phyloP scores from a whole-genome alignment of 2,888 invertebrate species.

The Drepana falcataria region DNA sequence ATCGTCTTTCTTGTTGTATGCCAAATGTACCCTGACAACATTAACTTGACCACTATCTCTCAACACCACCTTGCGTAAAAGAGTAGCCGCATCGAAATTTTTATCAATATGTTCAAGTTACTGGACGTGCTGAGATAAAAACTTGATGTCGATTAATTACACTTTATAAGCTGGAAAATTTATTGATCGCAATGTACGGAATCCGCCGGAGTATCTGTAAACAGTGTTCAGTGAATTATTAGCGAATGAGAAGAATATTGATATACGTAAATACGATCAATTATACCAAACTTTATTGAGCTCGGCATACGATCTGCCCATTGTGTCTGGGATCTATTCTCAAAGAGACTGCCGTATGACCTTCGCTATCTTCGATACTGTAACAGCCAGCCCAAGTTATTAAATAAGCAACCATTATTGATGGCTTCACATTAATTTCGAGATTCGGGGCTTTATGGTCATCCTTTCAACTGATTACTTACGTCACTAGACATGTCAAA shows the following conservation, averaged over 20 bases:
- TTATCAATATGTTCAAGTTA: slow-evolving; percentile 35
- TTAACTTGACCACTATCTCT: slow-evolving; percentile 20
- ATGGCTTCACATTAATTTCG: no score
- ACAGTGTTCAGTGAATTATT: slow-evolving; percentile 5
- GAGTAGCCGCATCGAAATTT: slow-evolving; percentile 22
- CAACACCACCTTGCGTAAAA: slow-evolving; percentile 28
- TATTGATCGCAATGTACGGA: slow-evolving; percentile 18
- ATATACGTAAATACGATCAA: slow-evolving; percentile 1
- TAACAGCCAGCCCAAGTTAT: no score
- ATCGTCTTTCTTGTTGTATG: slow-evolving; percentile 24
- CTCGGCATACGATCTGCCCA: no score
- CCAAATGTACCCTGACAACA: slow-evolving; percentile 10
- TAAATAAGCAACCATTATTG: no score
- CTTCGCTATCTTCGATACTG: no score
- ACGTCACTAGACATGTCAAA: no score
- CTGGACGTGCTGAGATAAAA: slow-evolving; percentile 39
- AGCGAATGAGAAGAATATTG: neutral
- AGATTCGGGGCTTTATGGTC: no score
- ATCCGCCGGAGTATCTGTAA: neutral
- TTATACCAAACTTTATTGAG: no score
- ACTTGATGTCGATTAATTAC: slow-evolving; percentile 46
- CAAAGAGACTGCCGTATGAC: no score
- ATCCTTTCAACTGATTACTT: no score
- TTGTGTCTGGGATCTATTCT: no score
- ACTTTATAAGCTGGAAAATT: slow-evolving; percentile 37